phyloP scores from a whole-genome alignment of 2,888 invertebrate species.

The Torymus tubicola region DNA sequence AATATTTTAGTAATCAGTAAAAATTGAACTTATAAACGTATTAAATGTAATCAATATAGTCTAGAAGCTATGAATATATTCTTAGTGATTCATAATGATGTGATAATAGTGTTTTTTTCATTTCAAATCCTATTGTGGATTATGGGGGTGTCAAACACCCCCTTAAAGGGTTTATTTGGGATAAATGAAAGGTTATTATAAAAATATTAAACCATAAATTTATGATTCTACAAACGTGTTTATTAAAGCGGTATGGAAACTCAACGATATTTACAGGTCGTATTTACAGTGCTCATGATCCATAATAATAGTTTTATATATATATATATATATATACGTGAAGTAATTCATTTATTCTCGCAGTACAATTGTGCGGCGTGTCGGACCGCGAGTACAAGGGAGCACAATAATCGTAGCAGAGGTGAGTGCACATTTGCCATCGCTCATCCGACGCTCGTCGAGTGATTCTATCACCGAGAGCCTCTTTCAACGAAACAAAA shows the following conservation, averaged over 20 bases:
- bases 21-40: no score
- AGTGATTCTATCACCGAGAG: constrained; percentile 34
- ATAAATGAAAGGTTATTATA: constrained; percentile 50
- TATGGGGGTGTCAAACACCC: no score
- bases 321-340: constrained; percentile 60
- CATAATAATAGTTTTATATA: constrained; percentile 46
- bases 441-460: constrained; percentile 36
- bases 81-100: no score
- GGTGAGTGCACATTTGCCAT: not conserved
- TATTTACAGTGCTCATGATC: constrained; percentile 71
- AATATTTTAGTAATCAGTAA: no score
- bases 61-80: no score
- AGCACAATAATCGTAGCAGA: no score
- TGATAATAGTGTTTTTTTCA: no score
- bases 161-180: not conserved
- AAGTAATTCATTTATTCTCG: constrained; percentile 58
- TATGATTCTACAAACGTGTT: constrained; percentile 78
- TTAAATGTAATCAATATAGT: no score
- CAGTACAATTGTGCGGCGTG: constrained; percentile 23
- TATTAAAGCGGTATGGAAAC: constrained; percentile 81
- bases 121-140: no score
- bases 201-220: constrained; percentile 58
- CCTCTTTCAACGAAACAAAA: constrained; percentile 29
- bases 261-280: constrained; percentile 79
- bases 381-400: not conserved